Evolutionary conservation across 2,797 vertebrate genomes (phyloP).

Genomic region (Cossypha polioptera): DNA sequence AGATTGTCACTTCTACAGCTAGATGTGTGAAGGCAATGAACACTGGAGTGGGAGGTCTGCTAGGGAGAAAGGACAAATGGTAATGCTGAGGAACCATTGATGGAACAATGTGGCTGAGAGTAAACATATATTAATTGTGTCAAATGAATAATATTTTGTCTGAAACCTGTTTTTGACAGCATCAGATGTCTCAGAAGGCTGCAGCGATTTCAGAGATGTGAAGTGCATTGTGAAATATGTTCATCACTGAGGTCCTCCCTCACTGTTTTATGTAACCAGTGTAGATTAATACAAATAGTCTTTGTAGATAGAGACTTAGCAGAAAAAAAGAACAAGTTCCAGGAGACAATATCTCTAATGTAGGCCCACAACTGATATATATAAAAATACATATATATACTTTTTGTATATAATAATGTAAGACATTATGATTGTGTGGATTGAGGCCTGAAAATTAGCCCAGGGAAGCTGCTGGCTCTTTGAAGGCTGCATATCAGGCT

Average conservation of each 20-base stretch:
- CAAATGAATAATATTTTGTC: not conserved
- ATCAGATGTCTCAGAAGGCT: not conserved
- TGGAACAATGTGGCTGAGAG: not conserved
- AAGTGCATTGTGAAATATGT: not conserved
- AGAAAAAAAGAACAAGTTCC: not conserved
- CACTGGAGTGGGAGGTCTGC: not conserved
- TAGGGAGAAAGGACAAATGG: not conserved
- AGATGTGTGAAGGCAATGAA: not conserved
- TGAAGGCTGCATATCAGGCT: not conserved
- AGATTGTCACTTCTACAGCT: not conserved
- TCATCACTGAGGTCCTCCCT: not conserved
- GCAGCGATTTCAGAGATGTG: not conserved
- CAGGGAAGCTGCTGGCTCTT: not conserved
- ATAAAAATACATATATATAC: no score
- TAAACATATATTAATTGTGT: not conserved
- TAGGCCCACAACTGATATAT: not conserved
- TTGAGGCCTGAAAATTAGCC: not conserved
- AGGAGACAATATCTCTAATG: not conserved
- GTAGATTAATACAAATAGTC: not conserved
- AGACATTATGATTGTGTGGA: not conserved
- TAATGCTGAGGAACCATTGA: not conserved
- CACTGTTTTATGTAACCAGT: not conserved
- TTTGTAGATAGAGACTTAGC: not conserved
- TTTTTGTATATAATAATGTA: not conserved
- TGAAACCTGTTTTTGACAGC: not conserved